Evolutionary conservation across 2,888 invertebrate genomes (phyloP).

Genomic region (Tetropium fuscum): DNA sequence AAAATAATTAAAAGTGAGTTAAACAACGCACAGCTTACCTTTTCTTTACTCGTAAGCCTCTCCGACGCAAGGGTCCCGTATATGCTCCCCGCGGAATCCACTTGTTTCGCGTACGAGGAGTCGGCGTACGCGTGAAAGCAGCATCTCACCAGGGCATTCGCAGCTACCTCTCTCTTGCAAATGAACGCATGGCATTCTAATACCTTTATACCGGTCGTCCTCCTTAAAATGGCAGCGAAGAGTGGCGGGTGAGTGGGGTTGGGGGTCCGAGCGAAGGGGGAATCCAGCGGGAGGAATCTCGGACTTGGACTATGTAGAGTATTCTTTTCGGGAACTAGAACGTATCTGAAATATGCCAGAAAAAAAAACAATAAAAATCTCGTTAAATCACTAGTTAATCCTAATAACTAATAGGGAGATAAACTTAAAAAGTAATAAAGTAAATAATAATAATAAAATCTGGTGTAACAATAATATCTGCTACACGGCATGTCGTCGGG

Average conservation of each 20-base stretch:
- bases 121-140: slow-evolving; percentile 99
- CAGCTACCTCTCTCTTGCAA: slow-evolving; percentile 95
- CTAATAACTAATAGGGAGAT: too few species aligned
- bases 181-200: slow-evolving; percentile 99
- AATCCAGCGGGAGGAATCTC: slow-evolving; percentile 94
- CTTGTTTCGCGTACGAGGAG: slow-evolving; percentile 89
- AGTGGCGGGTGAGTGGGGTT: slow-evolving; percentile 95
- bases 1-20: too few species aligned
- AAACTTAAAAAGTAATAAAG: too few species aligned
- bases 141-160: slow-evolving; percentile 96
- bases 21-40: slow-evolving; percentile 49
- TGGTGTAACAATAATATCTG: too few species aligned
- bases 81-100: slow-evolving; percentile 72
- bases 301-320: slow-evolving; percentile 75
- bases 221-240: slow-evolving; percentile 94
- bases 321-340: slow-evolving; percentile 66
- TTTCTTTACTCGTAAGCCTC: slow-evolving; percentile 61
- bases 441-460: too few species aligned
- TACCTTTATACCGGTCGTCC: slow-evolving; percentile 97
- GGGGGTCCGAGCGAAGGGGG: slow-evolving; percentile 93
- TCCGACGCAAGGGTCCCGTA: slow-evolving; percentile 63
- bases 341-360: too few species aligned
- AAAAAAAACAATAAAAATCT: too few species aligned
- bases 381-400: too few species aligned
- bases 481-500: too few species aligned